These are phyloP conservation scores for Ficedula albicollis DNA, from an alignment of 2,797 vertebrate species.

Conservation along the genomic window DNA sequence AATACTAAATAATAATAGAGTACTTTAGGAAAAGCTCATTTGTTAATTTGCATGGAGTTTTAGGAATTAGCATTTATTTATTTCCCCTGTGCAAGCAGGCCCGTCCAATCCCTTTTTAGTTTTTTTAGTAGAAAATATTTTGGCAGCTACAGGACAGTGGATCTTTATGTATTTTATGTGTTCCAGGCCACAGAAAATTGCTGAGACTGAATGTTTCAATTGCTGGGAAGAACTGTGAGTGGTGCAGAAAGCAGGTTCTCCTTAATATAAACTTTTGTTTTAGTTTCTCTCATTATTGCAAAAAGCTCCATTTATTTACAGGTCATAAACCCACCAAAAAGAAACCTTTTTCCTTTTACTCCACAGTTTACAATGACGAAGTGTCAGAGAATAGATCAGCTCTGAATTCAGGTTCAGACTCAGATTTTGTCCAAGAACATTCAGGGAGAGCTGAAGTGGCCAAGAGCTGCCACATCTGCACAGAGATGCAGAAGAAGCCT, in stretches of 20 bases:
- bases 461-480: neutral
- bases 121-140: neutral
- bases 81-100: neutral
- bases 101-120: neutral
- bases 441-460: neutral
- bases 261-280: too few species aligned
- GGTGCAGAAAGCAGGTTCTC: neutral
- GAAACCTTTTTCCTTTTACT: neutral
- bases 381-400: neutral
- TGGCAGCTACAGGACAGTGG: neutral
- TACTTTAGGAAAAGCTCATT: neutral
- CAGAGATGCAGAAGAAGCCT: neutral
- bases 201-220: neutral
- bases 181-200: neutral
- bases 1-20: slow-evolving; percentile 25
- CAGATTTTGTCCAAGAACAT: neutral
- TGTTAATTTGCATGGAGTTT: neutral
- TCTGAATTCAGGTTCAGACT: neutral
- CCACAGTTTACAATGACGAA: neutral
- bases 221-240: neutral
- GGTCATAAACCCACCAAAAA: neutral
- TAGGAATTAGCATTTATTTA: slow-evolving; percentile 10
- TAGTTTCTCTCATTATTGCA: neutral
- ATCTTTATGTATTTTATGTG: neutral
- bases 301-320: neutral